Conservation (phyloP, 2,797 vertebrate species). For the Phrynocephalus forsythii region DNA sequence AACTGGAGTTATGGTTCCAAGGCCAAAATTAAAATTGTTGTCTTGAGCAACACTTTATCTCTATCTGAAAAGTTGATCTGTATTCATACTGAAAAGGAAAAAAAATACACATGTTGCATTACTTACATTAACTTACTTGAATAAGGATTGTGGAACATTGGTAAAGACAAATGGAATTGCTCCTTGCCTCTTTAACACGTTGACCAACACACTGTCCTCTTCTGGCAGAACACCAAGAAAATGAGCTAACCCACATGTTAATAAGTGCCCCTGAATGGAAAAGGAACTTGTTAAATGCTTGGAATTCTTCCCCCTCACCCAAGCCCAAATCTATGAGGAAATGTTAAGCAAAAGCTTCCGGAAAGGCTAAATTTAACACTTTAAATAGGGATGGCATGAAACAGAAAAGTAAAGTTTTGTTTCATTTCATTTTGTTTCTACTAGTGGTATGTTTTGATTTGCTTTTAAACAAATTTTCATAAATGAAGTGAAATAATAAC, state of each 20-base stretch:
- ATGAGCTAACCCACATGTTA: conserved; percentile 79
- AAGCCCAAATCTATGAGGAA: background rate
- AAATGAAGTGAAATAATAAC: too few species aligned
- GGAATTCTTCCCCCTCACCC: background rate
- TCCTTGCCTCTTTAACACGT: conserved; percentile 88
- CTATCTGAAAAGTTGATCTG: background rate
- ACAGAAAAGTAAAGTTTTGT: too few species aligned
- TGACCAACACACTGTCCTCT: conserved; percentile 82
- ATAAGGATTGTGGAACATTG: conserved; percentile 83
- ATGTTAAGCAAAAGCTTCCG: background rate
- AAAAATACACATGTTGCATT: background rate
- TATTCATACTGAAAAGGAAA: background rate
- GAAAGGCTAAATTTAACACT: background rate
- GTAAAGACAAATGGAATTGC: conserved; percentile 89
- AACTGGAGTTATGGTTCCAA: too few species aligned
- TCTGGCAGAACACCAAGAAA: conserved; percentile 70
- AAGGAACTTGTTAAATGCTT: background rate
- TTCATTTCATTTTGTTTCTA: too few species aligned
- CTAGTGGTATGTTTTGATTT: too few species aligned
- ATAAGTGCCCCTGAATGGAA: conserved; percentile 78
- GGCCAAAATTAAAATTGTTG: too few species aligned
- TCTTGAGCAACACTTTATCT: too few species aligned
- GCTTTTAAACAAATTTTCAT: too few species aligned
- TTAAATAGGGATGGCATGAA: background rate
- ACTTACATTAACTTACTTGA: conserved; percentile 74